Percentiles rank a stretch among this genome's conserved stretches.
These are phyloP conservation scores for Aphelinus certus DNA, from an alignment of 1,140 invertebrate genomes.

Conservation along the genomic window DNA sequence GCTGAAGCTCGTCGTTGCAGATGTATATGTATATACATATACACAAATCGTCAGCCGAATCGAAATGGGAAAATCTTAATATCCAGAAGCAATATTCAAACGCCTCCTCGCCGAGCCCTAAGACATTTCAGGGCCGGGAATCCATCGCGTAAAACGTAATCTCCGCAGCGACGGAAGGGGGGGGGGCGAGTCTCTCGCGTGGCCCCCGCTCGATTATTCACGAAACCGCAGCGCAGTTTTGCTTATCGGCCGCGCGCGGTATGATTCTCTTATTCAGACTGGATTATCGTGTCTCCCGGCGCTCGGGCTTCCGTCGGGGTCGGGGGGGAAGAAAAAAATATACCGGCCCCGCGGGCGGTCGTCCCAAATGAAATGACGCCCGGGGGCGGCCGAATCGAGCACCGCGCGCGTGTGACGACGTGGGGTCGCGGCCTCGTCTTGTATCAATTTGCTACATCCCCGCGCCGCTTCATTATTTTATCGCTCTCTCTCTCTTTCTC, in stretches of 20 bases:
- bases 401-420: neutral
- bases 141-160: neutral
- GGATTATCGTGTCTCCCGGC: constrained; percentile 14
- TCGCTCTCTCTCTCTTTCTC: neutral
- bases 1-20: too few species aligned
- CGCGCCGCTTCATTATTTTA: neutral
- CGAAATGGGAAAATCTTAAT: too few species aligned
- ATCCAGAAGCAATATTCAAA: too few species aligned
- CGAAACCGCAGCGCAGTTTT: neutral
- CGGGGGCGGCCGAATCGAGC: neutral
- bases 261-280: constrained; percentile 23
- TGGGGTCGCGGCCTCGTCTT: too few species aligned
- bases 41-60: too few species aligned
- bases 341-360: neutral
- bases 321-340: too few species aligned
- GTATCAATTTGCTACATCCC: neutral
- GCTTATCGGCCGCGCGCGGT: constrained; percentile 1
- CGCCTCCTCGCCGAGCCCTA: too few species aligned
- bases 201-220: constrained; percentile 15
- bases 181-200: too few species aligned
- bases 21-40: too few species aligned
- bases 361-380: constrained; percentile 8
- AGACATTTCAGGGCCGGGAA: too few species aligned
- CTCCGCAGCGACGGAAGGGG: neutral
- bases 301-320: too few species aligned